Evolutionary conservation across 2,113 vertebrate genomes (phyloP).

Genomic region (Motacilla alba): DNA sequence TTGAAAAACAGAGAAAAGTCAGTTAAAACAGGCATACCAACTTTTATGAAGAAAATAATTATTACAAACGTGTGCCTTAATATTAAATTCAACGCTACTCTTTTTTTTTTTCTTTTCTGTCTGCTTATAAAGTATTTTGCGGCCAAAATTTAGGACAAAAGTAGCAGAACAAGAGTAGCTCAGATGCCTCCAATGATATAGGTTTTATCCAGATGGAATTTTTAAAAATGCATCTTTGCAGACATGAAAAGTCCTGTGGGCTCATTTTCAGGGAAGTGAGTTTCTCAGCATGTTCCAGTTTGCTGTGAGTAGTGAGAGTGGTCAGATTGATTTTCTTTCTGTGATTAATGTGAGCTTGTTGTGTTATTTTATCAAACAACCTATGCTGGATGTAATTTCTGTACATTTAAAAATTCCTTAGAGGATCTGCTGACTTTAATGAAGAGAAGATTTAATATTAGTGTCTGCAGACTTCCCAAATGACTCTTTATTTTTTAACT

Average conservation of each 20-base stretch:
- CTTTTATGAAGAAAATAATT: neutral
- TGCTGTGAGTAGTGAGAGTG: conserved; percentile 29
- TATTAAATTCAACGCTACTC: neutral
- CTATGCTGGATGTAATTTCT: neutral
- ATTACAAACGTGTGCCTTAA: neutral
- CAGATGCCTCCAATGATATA: neutral
- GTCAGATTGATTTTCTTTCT: neutral
- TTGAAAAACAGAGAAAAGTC: neutral
- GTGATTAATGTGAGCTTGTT: neutral
- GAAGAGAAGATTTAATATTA: neutral
- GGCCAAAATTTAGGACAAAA: neutral
- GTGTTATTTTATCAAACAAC: neutral
- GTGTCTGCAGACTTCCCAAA: neutral
- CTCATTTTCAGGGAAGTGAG: conserved; percentile 19
- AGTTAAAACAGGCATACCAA: neutral
- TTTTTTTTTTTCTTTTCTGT: neutral
- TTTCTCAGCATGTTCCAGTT: conserved; percentile 38
- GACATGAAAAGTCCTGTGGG: neutral
- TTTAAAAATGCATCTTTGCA: conserved; percentile 25
- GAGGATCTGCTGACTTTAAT: neutral
- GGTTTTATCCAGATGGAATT: neutral
- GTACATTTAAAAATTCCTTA: neutral
- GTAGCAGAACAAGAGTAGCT: neutral
- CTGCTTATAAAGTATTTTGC: neutral
- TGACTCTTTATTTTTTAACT: neutral